Base-by-base conservation (phyloP, 53 echinoderm and acorn worm species). In the Stichopus horrens region DNA sequence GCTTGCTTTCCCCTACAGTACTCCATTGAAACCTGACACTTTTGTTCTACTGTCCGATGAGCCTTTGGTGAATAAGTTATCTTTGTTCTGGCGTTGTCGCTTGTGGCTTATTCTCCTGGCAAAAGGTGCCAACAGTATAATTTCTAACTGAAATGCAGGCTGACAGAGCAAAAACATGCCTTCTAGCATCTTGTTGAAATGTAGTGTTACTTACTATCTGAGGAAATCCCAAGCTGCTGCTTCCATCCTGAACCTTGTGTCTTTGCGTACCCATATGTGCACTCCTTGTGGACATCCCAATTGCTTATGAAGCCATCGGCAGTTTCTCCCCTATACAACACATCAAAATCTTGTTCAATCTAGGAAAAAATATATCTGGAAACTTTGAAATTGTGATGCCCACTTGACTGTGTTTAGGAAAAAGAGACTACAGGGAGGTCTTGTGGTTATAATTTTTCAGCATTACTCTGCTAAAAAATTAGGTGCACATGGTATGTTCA, bases 261-360 rank as follows among this genome's bases (percentile, higher is more conserved):
- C 19, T 57, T 18, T 18, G 82, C 57, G 16, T 82, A 82, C 16
- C 18, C 58, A 57, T 23, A 82, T 10, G 56, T 82, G 55, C 18
- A 13, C 4, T 82, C 82, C n/a, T 18, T 57, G 58, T 55, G 18
- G 14, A 22, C n/a, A 55, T 82, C 82, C 56, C 82, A 82, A 19
- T 82, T 54, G n/a, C 14, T 19, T 5, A 82, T 57, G 54, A 82
- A 82, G 5, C 58, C 58, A 57, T 82, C 82, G 16, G 82, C 82
- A 82, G 57, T 82, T 57, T 82, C 82, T 7, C 22, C 58, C 7
- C 82, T 57, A 82, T 55, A 82, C n/a, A 82, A n/a, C 7, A 82
- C 58, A 54, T 6, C n/a, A 57, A 82, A 82, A 82, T 82, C 82
- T 82, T 82, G 82, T 20, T 82, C 82, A 57, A 57, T 82, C 82